Percentiles rank a stretch among this genome's conserved stretches.
phyloP scores from a whole-genome alignment of 2,797 vertebrate genomes.

The Merluccius polli region DNA sequence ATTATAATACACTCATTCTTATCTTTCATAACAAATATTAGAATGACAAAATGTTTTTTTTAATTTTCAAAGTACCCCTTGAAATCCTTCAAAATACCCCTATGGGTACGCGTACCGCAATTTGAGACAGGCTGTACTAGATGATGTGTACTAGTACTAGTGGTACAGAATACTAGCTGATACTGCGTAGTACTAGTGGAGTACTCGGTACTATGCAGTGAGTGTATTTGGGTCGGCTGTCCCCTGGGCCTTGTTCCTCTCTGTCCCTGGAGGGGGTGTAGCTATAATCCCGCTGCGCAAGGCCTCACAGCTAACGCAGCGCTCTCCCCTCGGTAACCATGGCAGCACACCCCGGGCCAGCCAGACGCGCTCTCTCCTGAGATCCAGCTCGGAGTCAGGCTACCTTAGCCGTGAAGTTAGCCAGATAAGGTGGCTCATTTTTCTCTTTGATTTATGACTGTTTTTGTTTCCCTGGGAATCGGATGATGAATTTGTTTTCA shows the following conservation, averaged over 20 bases:
- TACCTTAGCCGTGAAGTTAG: slow-evolving; percentile 74
- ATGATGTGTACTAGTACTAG: neutral
- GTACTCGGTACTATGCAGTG: slow-evolving; percentile 10
- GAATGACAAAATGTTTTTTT: no score
- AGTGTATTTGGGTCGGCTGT: slow-evolving; percentile 35
- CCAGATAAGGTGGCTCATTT: slow-evolving; percentile 72
- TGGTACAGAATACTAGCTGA: neutral
- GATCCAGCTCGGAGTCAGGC: slow-evolving; percentile 67
- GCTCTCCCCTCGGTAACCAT: slow-evolving; percentile 58
- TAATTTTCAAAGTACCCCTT: no score
- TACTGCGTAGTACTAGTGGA: neutral
- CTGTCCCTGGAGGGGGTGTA: slow-evolving; percentile 25
- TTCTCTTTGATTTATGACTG: slow-evolving; percentile 74
- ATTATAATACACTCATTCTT: no score
- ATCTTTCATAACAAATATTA: no score
- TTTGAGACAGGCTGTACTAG: no score
- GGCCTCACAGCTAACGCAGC: slow-evolving; percentile 56
- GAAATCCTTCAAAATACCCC: no score
- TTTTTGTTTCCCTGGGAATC: slow-evolving; percentile 66
- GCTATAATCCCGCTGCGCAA: slow-evolving; percentile 16
- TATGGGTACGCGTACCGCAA: no score
- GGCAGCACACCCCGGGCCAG: slow-evolving; percentile 56
- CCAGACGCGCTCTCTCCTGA: slow-evolving; percentile 60
- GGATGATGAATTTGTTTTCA: slow-evolving; percentile 71
- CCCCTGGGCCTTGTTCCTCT: slow-evolving; percentile 23